Evolutionary conservation across 35 echinoderm and acorn worm genomes (phyloP).

Genomic region (Anneissia japonica): DNA sequence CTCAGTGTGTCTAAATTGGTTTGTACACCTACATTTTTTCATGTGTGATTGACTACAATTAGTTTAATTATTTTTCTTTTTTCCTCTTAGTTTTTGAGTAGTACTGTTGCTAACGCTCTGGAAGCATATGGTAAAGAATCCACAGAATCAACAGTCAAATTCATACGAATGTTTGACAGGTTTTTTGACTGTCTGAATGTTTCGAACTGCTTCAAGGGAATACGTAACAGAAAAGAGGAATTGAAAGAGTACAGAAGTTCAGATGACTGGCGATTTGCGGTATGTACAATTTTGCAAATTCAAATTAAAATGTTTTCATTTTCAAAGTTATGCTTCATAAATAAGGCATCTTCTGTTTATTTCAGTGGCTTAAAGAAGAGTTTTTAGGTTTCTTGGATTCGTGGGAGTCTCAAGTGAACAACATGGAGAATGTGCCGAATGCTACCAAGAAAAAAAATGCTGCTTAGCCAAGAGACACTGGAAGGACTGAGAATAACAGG

Average conservation of each 20-base stretch:
- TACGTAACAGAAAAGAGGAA: background rate
- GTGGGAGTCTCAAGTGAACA: background rate
- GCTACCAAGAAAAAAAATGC: background rate
- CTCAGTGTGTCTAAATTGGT: background rate
- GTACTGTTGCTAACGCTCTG: slow-evolving; percentile 30
- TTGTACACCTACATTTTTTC: background rate
- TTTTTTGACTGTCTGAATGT: slow-evolving; percentile 25
- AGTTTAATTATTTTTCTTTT: background rate
- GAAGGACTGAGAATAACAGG: slow-evolving; percentile 20
- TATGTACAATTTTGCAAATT: background rate
- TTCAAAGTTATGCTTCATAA: too few relatives aligned
- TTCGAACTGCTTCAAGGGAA: background rate
- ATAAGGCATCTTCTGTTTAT: background rate
- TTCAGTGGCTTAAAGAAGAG: slow-evolving; percentile 13
- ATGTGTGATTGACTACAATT: background rate
- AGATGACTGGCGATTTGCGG: slow-evolving; percentile 31
- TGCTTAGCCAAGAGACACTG: background rate
- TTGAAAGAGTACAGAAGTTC: background rate
- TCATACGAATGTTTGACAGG: slow-evolving; percentile 16
- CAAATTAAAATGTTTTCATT: too few relatives aligned
- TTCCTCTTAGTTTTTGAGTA: slow-evolving; percentile 4
- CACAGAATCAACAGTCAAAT: slow-evolving; percentile 7
- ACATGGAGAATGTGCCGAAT: background rate
- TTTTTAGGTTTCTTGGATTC: background rate
- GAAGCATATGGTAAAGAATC: background rate